Evolutionary conservation across 1,140 invertebrate species (phyloP).

Genomic region (Drosophila nigromelanica): DNA sequence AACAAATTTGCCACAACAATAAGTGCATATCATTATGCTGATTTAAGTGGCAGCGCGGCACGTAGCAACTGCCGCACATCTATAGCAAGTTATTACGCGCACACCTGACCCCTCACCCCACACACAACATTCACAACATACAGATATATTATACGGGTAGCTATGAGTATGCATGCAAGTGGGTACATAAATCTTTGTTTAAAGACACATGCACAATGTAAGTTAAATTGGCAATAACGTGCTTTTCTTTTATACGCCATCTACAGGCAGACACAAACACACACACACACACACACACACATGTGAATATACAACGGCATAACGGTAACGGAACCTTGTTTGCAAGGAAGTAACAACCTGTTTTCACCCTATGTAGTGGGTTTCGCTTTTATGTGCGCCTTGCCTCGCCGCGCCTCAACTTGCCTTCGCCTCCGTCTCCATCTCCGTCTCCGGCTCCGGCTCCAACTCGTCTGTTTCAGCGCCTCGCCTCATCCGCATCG

Average conservation of each 20-base stretch:
- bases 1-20: conserved; percentile 81
- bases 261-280: conserved; percentile 44
- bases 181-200: conserved; percentile 82
- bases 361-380: conserved; percentile 74
- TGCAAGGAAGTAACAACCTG: conserved; percentile 81
- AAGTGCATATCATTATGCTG: conserved; percentile 81
- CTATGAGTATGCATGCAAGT: conserved; percentile 70
- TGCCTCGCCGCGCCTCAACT: conserved; percentile 14
- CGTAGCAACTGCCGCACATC: conserved; percentile 34
- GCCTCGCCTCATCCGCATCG: not conserved
- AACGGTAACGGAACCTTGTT: conserved; percentile 81
- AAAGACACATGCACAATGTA: conserved; percentile 81
- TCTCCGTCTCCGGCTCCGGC: conserved; percentile 16
- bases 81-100: conserved; percentile 72
- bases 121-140: conserved; percentile 21
- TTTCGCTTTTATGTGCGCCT: conserved; percentile 54
- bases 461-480: not conserved
- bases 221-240: conserved; percentile 81
- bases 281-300: conserved; percentile 32
- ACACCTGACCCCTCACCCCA: conserved; percentile 59
- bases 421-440: conserved; percentile 6
- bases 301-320: conserved; percentile 55
- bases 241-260: conserved; percentile 76
- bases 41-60: conserved; percentile 70
- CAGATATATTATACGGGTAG: conserved; percentile 15